phyloP scores from a whole-genome alignment of 1,140 invertebrate genomes.

The Drosophila lacertosa region DNA sequence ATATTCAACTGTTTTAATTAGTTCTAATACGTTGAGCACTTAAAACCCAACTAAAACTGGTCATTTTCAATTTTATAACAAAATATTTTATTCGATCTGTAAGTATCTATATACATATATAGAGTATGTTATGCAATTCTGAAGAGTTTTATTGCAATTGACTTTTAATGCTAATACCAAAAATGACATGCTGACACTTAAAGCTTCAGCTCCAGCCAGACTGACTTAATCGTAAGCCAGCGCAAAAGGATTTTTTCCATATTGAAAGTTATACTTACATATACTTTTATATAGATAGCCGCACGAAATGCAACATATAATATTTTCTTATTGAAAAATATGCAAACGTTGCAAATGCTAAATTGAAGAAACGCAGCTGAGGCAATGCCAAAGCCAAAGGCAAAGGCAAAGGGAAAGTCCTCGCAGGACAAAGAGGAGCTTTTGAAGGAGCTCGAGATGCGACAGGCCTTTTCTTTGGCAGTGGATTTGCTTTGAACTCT shows the following conservation, averaged over 20 bases:
- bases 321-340: slow-evolving; percentile 72
- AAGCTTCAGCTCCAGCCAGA: not conserved
- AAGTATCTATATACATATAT: no score
- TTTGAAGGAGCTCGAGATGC: no score
- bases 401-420: slow-evolving; percentile 11
- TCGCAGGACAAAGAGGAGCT: no score
- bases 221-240: not conserved
- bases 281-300: not conserved
- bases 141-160: not conserved
- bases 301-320: slow-evolving; percentile 37
- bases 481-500: no score
- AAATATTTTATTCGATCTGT: no score
- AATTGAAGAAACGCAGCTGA: slow-evolving; percentile 2
- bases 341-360: slow-evolving; percentile 57
- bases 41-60: slow-evolving; percentile 1
- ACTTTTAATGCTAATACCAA: not conserved
- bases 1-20: slow-evolving; percentile 18
- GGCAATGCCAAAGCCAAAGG: not conserved
- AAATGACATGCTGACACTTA: not conserved
- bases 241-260: not conserved
- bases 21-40: slow-evolving; percentile 17
- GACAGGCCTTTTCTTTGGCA: not conserved
- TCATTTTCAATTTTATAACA: no score
- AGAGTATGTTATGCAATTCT: no score
- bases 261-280: not conserved